Evolutionary conservation across 2,113 vertebrate species (phyloP).

Genomic region (Rhinichthys klamathensis): DNA sequence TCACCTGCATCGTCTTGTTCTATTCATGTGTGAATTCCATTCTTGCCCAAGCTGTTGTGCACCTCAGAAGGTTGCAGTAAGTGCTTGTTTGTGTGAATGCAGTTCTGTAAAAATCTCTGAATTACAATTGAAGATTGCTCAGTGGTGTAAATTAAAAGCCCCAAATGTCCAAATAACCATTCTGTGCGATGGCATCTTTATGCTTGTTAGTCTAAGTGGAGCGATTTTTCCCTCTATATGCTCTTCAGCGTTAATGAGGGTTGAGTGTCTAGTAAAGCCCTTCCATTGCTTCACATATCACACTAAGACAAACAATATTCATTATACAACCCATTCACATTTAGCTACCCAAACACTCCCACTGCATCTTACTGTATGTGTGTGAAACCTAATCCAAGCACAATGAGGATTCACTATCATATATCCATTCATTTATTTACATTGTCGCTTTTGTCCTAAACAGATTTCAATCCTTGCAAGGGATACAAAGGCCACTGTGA

Average conservation of each 20-base stretch:
- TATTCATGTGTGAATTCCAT: slow-evolving; percentile 5
- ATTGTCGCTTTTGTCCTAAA: not conserved
- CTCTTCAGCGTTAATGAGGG: slow-evolving; percentile 33
- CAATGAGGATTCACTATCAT: not conserved
- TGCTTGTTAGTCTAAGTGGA: not conserved
- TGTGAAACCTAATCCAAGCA: slow-evolving; percentile 17
- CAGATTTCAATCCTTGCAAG: not conserved
- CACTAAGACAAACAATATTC: slow-evolving; percentile 45
- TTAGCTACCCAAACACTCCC: slow-evolving; percentile 33
- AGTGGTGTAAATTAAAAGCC: slow-evolving; percentile 1
- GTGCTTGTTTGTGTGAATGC: not conserved
- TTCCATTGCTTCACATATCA: slow-evolving; percentile 25
- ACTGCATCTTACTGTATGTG: slow-evolving; percentile 18
- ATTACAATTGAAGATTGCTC: slow-evolving; percentile 3
- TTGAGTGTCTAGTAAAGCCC: slow-evolving; percentile 44
- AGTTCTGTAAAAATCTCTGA: not conserved
- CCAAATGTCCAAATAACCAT: slow-evolving; percentile 11
- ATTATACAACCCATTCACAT: slow-evolving; percentile 37
- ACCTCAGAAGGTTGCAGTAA: not conserved
- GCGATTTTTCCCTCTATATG: not conserved
- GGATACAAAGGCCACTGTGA: not conserved
- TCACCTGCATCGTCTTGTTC: not conserved
- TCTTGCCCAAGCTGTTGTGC: not conserved
- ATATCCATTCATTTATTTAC: not conserved
- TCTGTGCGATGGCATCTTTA: not conserved